These are phyloP conservation scores for Smutsia gigantea DNA, from an alignment of 2,797 vertebrate genomes.

Conservation along the genomic window DNA sequence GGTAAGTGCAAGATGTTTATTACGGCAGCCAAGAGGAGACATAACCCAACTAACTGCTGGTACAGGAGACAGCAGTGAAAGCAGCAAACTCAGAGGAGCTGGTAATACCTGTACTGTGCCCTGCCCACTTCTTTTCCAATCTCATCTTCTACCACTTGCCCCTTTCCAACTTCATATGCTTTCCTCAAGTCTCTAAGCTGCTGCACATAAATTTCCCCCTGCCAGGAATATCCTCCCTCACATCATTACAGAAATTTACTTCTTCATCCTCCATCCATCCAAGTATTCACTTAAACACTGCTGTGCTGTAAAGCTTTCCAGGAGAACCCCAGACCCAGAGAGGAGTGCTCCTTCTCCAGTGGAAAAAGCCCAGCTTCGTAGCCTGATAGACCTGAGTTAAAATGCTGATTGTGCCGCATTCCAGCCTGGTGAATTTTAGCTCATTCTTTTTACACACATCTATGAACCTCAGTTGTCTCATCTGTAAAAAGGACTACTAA, in stretches of 20 bases:
- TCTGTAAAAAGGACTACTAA: not conserved
- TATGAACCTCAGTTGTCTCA: not conserved
- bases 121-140: not conserved
- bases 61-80: not conserved
- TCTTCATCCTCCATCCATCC: not conserved
- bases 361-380: not conserved
- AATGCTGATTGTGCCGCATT: not conserved
- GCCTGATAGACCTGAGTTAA: not conserved
- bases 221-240: not conserved
- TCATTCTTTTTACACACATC: not conserved
- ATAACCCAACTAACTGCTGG: not conserved
- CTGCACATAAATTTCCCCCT: not conserved
- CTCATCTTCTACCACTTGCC: not conserved
- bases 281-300: not conserved
- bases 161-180: not conserved
- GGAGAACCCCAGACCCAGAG: not conserved
- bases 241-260: not conserved
- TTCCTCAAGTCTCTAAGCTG: not conserved
- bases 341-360: not conserved
- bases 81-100: not conserved
- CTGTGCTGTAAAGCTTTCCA: not conserved
- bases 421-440: not conserved
- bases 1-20: not conserved
- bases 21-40: not conserved
- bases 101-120: not conserved